A percentile compares a stretch with the other conserved stretches of the same genome.
phyloP scores from a whole-genome alignment of 2,888 invertebrate genomes.

The Siphonodentalium dalli region DNA sequence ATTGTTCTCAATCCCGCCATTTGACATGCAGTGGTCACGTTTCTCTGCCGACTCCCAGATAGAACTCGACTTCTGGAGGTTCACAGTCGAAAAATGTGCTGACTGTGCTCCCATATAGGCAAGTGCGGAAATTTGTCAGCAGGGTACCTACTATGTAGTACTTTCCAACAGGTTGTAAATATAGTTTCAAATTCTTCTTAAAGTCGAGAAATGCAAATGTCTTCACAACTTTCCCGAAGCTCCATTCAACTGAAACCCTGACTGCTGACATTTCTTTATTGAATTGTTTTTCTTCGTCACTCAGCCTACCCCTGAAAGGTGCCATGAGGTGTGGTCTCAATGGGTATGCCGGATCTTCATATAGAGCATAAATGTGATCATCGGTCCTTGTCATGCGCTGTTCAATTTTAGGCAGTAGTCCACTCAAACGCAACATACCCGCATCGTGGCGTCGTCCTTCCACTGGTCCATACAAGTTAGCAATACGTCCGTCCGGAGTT shows the following conservation, averaged over 20 bases:
- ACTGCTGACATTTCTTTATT: conserved; percentile 16
- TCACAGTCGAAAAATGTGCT: background rate
- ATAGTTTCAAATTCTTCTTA: conserved; percentile 16
- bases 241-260: conserved; percentile 15
- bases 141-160: conserved; percentile 26
- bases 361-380: conserved; percentile 3
- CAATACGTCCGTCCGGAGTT: conserved; percentile 22
- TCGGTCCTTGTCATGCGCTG: conserved; percentile 1
- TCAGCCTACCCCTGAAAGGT: conserved; percentile 9
- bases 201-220: conserved; percentile 7
- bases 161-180: conserved; percentile 31
- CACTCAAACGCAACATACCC: conserved; percentile 13
- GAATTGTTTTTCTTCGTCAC: background rate
- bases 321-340: conserved; percentile 5
- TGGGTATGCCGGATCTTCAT: conserved; percentile 18
- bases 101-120: conserved; percentile 14
- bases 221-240: conserved; percentile 14
- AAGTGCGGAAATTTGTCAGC: conserved; percentile 20
- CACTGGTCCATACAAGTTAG: conserved; percentile 12
- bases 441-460: conserved; percentile 12
- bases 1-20: too few species aligned
- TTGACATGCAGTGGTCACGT: too few species aligned
- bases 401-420: conserved; percentile 23
- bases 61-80: too few species aligned
- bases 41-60: too few species aligned